Evolutionary conservation across 2,113 vertebrate species (phyloP).

Genomic region (Nothocercus nigrocapillus): DNA sequence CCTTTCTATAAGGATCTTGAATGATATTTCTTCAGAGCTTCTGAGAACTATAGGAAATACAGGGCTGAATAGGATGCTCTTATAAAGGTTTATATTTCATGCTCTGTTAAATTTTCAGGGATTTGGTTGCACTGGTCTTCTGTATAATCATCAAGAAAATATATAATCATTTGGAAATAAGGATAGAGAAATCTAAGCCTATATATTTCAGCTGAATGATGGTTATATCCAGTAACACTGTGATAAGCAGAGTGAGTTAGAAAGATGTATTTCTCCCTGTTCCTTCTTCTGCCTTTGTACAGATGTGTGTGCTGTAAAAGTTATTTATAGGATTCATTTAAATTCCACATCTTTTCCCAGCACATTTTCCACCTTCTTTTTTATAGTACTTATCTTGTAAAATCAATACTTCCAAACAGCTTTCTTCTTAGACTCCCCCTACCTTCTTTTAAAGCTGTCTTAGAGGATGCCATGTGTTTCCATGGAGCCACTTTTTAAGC

Average conservation of each 20-base stretch:
- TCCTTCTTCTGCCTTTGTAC: conserved; percentile 54
- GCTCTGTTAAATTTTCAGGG: neutral
- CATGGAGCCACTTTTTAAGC: conserved; percentile 55
- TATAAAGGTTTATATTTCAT: neutral
- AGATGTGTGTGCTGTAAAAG: conserved; percentile 68
- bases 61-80: neutral
- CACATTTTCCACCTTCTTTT: conserved; percentile 71
- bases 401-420: conserved; percentile 68
- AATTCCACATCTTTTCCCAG: conserved; percentile 64
- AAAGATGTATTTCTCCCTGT: conserved; percentile 47
- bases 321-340: conserved; percentile 76
- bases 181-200: neutral
- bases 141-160: neutral
- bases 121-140: neutral
- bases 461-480: conserved; percentile 29
- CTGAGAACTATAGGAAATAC: neutral
- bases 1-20: neutral
- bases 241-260: conserved; percentile 35
- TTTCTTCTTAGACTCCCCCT: conserved; percentile 52
- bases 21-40: neutral
- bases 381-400: conserved; percentile 64
- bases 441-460: conserved; percentile 32
- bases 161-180: conserved; percentile 8
- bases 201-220: neutral
- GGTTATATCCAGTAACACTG: neutral